Evolutionary conservation across 2,888 invertebrate species (phyloP), one percentile per base, ranked within the genome.

Genomic region (Phaonia tiefii): DNA sequence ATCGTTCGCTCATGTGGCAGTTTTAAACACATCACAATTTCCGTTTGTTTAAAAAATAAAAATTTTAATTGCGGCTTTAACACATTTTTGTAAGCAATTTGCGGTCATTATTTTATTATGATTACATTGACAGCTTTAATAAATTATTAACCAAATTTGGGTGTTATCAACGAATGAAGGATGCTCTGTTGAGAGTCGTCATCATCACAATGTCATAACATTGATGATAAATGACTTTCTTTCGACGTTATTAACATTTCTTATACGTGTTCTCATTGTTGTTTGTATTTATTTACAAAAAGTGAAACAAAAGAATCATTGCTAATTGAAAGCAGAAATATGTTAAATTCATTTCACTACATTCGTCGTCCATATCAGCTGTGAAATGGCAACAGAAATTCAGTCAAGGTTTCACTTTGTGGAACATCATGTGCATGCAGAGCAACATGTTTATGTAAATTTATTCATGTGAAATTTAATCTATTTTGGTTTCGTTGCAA

Each of bases 331-430:
- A 5, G 31, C 8, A 31, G 8, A 3, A 31, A 31, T 31, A 31
- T 31, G 31, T 31, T 5, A 31, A 31, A 31, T 8, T 3, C 31
- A 31, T 31, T 3, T 3, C 31, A 31, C 8, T 3, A 8, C 31
- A 3, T 67, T n/a, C 51, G 69, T 74, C 37, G 22, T 4, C 15
- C 44, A n/a, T 44, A 11, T 44, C 15, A 15, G 54, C 25, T 13
- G 22, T 7, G 10, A 31, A 58, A 58, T n/a, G 17, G 15, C 26
- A 25, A 4, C 13, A n/a, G 8, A 51, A 81, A 77, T 60, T 77
- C 80, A 77, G 80, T 81, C 80, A 81, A 77, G 80, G 80, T 60
- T 81, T 71, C 31, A 37, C 58, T 63, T 58, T 66, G n/a, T 74
- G 51, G 46, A 66, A 74, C 66, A 73, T 70, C 17, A 42, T 46